Base-by-base conservation (phyloP, 2,797 vertebrate species). In the Mionectes olivaceus region DNA sequence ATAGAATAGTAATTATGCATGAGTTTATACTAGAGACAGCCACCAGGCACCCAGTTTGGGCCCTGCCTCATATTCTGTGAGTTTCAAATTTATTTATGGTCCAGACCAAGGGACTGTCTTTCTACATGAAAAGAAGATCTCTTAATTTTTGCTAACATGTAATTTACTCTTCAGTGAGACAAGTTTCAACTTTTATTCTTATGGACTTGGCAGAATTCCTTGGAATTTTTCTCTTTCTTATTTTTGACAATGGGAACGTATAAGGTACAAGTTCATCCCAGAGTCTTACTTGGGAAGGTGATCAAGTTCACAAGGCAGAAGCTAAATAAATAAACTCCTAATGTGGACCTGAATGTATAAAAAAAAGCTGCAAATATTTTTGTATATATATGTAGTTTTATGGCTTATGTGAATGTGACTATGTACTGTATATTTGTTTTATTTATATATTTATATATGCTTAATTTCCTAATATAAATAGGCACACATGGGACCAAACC, bases 391-490 rank as follows among this genome's bases (percentile, higher is more conserved):
- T 93, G 60, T 95, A 27, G 78, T 83, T 90, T 95, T 70, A 88
- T 91, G 83, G 90, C 75, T 90, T 90, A 39, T 89, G 92, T 95
- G 85, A 96, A 96, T 87, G 94, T 96, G 87, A 95, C 65, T 89
- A 83, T 89, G 59, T 97, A 90, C 46, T 96, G 85, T 97, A 90
- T 90, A 96, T 94, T 95, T 86, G 92, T 97, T 97, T 96, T 97
- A 98, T 98, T 98, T 98, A 98, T 97, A 94, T 98, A 98, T 98
- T 98, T 98, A 98, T 98, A 97, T 91, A 93, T 73, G 56, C 77
- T 83, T 55, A 90, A 92, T 96, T 97, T 95, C 90, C 82, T 93
- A 91, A 94, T 95, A 87, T 97, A 96, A 93, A 67, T 94, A 92
- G 94, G 83, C 90, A 89, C 52, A 87, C 25, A 49, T 89, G 73